phyloP scores from a whole-genome alignment of 2,888 invertebrate species.

The Caenorhabditis angaria region DNA sequence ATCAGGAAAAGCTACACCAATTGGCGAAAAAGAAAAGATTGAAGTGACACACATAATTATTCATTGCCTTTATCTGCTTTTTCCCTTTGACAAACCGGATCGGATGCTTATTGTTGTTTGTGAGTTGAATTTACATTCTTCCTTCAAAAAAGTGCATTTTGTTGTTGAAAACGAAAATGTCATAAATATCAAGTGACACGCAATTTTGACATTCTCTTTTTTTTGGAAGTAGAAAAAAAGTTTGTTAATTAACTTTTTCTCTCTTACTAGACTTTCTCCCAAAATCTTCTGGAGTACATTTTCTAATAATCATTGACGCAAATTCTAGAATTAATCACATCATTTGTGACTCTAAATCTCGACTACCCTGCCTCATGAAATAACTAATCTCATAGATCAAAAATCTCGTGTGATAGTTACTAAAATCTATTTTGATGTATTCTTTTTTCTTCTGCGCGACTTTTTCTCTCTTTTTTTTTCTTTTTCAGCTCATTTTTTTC shows the following conservation, averaged over 20 bases:
- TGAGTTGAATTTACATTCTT: background rate
- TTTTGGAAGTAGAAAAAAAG: background rate
- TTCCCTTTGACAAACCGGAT: background rate
- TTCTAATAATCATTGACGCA: too few species aligned
- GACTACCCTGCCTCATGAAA: too few species aligned
- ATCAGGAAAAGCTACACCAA: too few species aligned
- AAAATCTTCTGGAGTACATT: background rate
- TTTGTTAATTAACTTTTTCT: background rate
- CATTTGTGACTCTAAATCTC: too few species aligned
- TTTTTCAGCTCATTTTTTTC: slow-evolving; percentile 10
- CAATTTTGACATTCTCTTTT: background rate
- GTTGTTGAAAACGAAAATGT: background rate
- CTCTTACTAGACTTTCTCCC: too few species aligned
- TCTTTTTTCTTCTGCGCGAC: background rate
- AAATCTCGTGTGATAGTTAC: background rate
- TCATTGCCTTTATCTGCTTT: slow-evolving; percentile 4
- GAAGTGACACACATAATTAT: slow-evolving; percentile 4
- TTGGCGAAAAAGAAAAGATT: background rate
- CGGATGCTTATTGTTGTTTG: background rate
- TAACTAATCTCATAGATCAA: background rate
- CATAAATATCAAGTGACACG: slow-evolving; percentile 1
- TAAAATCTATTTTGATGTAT: background rate
- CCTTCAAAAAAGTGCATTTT: background rate
- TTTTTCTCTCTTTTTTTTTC: background rate
- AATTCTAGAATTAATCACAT: too few species aligned